Base-by-base conservation (phyloP, 2,888 invertebrate species). In the Drosophila atripex region DNA sequence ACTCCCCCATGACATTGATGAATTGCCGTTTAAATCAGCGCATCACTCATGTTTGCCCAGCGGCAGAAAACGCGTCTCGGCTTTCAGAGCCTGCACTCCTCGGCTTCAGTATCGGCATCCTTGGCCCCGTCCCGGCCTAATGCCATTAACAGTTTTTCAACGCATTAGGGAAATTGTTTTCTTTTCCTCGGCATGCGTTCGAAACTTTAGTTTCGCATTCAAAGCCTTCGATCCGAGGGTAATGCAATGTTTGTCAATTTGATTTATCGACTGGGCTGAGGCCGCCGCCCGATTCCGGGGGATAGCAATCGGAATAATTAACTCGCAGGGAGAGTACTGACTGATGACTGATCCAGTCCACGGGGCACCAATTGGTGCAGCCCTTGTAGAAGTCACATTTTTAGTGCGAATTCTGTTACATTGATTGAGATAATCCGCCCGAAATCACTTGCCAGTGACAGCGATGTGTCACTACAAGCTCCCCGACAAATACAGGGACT, bases 11-110 rank as follows among this genome's bases (percentile, higher is more conserved):
- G 91, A 91, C 91, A 91, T 89, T 91, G 91, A 91, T 91, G 90
- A 90, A 91, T 91, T 90, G 89, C 90, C 88, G 90, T 89, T 91
- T 91, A 90, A 90, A 89, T 90, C 90, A 80, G 89, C 88, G 89
- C 89, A 90, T 90, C 90, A 85, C 77, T 90, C 89, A 90, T 89
- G 89, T 86, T 86, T 86, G 64, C 80, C 58, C 76, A 60, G 64
- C 71, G 68, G 55, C 77, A 56, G 35, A 60, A 43, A 52, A 41
- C 53, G 47, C 70, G 77, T 61, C 73, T 83, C 83, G 83, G 61
- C 77, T 86, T 77, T 75, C 80, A 66, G 73, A 75, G 63, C 76
- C 69, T 73, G 52, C 28, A 43, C 9, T 16, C 43, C 38, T 51
- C 46, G 56, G 8, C 39, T 8, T 47, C 63, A 47, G 52, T 57